Conservation (phyloP, 2,113 vertebrate species). For the Hydropotes inermis region DNA sequence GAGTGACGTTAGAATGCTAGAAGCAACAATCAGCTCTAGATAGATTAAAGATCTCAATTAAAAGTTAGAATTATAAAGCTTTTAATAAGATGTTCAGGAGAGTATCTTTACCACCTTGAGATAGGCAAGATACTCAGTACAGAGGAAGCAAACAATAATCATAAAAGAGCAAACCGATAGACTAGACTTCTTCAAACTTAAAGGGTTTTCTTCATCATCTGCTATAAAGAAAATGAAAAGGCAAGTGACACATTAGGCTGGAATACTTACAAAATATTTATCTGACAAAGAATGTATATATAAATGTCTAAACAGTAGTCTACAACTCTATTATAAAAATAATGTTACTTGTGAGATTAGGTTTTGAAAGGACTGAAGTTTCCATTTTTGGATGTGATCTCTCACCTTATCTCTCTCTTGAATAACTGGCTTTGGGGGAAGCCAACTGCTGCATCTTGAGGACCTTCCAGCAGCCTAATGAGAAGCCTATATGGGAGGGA, state of each 20-base stretch:
- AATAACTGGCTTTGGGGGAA: background rate
- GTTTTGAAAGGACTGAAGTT: background rate
- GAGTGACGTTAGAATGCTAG: background rate
- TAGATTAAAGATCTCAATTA: background rate
- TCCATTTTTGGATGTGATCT: background rate
- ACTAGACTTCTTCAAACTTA: background rate
- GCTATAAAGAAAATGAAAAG: background rate
- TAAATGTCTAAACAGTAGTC: background rate
- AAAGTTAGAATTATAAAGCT: background rate
- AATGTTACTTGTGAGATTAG: background rate
- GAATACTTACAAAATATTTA: background rate
- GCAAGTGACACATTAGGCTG: background rate
- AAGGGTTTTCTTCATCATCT: background rate
- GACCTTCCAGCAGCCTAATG: too few species aligned
- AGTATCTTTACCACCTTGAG: background rate
- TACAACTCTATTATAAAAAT: background rate
- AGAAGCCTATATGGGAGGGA: background rate
- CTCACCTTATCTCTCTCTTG: background rate
- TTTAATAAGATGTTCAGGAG: background rate
- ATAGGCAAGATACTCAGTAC: background rate
- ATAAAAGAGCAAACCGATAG: background rate
- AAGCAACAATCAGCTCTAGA: background rate
- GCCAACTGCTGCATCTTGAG: background rate
- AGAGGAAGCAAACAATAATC: background rate
- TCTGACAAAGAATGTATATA: background rate